Base-by-base conservation (phyloP, 2,797 vertebrate species). In the Sparus aurata region DNA sequence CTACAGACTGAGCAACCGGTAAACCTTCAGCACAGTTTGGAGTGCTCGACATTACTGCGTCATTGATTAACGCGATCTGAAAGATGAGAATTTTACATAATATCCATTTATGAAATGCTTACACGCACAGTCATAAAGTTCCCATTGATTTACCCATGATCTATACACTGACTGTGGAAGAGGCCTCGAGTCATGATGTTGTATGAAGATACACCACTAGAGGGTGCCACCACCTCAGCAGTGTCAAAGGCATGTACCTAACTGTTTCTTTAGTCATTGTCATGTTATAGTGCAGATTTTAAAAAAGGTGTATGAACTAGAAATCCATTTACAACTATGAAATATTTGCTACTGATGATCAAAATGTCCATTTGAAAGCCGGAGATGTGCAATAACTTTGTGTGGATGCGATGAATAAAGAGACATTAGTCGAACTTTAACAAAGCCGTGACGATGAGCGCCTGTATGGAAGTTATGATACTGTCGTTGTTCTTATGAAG, bases 141-240 rank as follows among this genome's bases (percentile, higher is more conserved):
- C 62, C 13, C 12, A 22, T 11, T 58, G 16, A 45, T 66, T 53
- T 12, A 9, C 1, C 17, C 12, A 47, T 59, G 8, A 27, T 52
- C 65, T 30, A 30, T 18, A 60, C 20, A 61, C 13, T 61, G 62
- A 1, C 34, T 70, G 23, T 43, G 13, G 52, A 3, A 22, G 1
- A 62, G 43, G 7, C 2, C 25, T 25, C 4, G 0, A 23, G 23
- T 25, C 54, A 75, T 41, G n/a, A 23, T 55, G 5, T 30, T 58
- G 8, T 73, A 17, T 38, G 12, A 22, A 58, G 2, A 0, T 50
- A 0, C 12, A 75, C 83, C 91, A 91, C 78, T 69, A 93, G 87
- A 90, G 71, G 88, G 89, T 0, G 70, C 83, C 63, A 82, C 20
- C 2, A 53, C 46, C n/a, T 69, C 46, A 18, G 22, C 41, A 23